Evolutionary conservation across 1,140 invertebrate species (phyloP).

Genomic region (Delia radicum): DNA sequence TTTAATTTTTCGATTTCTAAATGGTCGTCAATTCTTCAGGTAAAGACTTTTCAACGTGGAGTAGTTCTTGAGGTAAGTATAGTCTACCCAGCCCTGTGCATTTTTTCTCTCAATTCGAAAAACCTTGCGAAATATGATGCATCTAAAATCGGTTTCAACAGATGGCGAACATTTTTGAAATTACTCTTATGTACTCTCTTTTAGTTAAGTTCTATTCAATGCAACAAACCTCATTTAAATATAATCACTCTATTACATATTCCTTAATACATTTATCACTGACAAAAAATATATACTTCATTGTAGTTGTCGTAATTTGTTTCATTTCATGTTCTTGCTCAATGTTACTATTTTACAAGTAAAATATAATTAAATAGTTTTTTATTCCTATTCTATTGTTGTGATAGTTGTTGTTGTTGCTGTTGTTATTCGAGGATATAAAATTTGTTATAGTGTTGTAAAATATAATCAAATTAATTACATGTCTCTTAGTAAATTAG

Average conservation of each 20-base stretch:
- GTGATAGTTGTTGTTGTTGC: no score
- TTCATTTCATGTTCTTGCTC: neutral
- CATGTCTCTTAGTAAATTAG: neutral
- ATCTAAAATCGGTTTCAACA: no score
- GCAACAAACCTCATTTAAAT: neutral
- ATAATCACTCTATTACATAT: neutral
- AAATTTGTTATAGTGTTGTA: neutral
- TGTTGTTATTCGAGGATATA: neutral
- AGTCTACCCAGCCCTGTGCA: no score
- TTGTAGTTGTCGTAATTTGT: neutral
- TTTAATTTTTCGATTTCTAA: no score
- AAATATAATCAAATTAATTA: constrained; percentile 24
- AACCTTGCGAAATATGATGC: no score
- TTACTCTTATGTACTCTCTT: no score
- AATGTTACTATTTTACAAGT: neutral
- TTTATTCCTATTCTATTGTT: neutral
- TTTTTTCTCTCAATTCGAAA: no score
- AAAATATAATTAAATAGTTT: neutral
- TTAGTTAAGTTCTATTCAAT: no score
- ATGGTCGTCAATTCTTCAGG: no score
- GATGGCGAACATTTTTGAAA: no score
- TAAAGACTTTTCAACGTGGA: no score
- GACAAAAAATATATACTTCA: neutral
- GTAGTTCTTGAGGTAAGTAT: no score
- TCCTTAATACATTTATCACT: neutral